phyloP scores from a whole-genome alignment of 2,113 vertebrate genomes.

The Hiodon tergisus region DNA sequence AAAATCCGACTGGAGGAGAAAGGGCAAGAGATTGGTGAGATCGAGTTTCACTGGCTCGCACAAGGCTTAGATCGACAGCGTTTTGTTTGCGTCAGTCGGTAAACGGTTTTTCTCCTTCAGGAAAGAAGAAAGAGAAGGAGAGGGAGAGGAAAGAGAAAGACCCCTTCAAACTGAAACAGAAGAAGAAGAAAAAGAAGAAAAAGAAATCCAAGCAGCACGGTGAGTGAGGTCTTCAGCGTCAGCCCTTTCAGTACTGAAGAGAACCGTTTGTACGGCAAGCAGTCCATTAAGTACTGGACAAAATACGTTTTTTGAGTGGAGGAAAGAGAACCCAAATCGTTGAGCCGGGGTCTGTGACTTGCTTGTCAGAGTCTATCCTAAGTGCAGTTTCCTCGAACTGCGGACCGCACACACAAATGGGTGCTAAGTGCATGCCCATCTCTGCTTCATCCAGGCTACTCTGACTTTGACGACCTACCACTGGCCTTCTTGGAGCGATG shows the following conservation, averaged over 20 bases:
- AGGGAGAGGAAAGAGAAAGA: constrained; percentile 76
- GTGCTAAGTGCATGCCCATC: background rate
- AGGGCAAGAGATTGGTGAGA: constrained; percentile 66
- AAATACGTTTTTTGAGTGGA: no score
- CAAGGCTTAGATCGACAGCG: background rate
- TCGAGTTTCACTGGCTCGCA: background rate
- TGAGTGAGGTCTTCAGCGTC: constrained; percentile 34
- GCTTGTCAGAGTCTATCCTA: no score
- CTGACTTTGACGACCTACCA: constrained; percentile 72
- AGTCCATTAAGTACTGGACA: no score
- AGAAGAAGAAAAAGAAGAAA: constrained; percentile 87
- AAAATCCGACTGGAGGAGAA: constrained; percentile 77
- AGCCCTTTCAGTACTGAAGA: no score
- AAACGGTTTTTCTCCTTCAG: constrained; percentile 38
- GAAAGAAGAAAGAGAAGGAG: constrained; percentile 76
- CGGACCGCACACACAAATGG: no score
- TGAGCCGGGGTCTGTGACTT: no score
- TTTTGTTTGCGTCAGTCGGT: background rate
- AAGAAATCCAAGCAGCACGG: constrained; percentile 78
- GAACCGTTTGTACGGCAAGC: no score
- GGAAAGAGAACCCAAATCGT: no score
- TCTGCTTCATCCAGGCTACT: constrained; percentile 60
- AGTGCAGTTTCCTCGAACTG: no score
- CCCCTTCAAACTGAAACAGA: constrained; percentile 74
- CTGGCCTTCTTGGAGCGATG: constrained; percentile 71